phyloP scores from a whole-genome alignment of 2,888 invertebrate genomes.

The Trypoxylon attenuatum region DNA sequence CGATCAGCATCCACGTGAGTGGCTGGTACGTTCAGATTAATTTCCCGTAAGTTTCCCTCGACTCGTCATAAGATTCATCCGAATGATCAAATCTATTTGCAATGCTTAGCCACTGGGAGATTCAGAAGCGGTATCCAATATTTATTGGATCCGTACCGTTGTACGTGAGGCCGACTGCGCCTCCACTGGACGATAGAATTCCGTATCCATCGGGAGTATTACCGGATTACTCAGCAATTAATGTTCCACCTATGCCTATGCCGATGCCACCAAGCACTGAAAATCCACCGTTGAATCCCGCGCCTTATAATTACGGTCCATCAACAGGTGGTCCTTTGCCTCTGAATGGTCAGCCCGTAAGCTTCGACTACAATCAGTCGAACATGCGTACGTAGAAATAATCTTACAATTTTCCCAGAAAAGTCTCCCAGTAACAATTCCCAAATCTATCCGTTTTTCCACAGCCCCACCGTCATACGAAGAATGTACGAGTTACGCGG shows the following conservation, averaged over 20 bases:
- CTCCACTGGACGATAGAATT: not conserved
- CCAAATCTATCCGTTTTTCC: too few species aligned
- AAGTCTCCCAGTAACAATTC: not conserved
- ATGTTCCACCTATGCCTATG: not conserved
- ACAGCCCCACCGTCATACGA: conserved; percentile 55
- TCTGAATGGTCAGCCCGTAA: not conserved
- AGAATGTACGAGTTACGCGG: conserved; percentile 31
- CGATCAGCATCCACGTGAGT: conserved; percentile 22
- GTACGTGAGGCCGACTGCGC: not conserved
- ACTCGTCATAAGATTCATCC: not conserved
- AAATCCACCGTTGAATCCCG: not conserved
- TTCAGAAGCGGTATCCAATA: conserved; percentile 29
- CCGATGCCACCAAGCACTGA: conserved; percentile 4
- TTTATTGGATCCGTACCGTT: conserved; percentile 50
- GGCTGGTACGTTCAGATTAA: conserved; percentile 29
- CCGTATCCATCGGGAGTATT: not conserved
- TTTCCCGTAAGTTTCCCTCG: not conserved
- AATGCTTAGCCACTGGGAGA: conserved; percentile 30
- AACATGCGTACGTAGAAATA: conserved; percentile 28
- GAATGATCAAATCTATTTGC: not conserved
- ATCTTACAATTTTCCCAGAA: not conserved
- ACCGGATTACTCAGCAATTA: not conserved
- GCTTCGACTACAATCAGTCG: conserved; percentile 3
- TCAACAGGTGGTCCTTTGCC: not conserved
- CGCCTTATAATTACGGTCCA: not conserved